A percentile compares a stretch with the other conserved stretches of the same genome.
Evolutionary conservation across 2,797 vertebrate species (phyloP).

Genomic region (Epinephelus coioides): DNA sequence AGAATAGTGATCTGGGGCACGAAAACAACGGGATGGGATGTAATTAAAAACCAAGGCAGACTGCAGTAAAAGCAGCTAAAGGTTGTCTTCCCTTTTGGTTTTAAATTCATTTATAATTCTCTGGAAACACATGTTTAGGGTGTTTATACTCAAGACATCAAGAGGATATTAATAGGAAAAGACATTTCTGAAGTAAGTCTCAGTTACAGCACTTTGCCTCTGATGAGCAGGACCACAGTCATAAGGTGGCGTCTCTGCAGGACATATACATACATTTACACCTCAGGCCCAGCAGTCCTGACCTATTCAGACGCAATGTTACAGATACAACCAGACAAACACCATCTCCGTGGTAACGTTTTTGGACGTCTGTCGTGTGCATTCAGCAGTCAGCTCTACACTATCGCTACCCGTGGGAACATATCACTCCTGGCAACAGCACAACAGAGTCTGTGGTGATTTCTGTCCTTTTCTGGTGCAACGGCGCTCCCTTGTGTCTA

Average conservation of each 20-base stretch:
- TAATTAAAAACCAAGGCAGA: conserved; percentile 35
- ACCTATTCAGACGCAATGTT: conserved; percentile 9
- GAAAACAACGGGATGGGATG: conserved; percentile 23
- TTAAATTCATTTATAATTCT: conserved; percentile 25
- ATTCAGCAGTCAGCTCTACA: conserved; percentile 20
- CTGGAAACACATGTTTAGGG: conserved; percentile 14
- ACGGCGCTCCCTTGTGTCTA: conserved; percentile 58
- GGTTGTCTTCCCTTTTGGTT: conserved; percentile 36
- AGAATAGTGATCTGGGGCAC: conserved; percentile 22
- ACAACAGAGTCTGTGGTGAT: conserved; percentile 1
- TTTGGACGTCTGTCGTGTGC: conserved; percentile 35
- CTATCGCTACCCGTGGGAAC: conserved; percentile 21
- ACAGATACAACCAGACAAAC: conserved; percentile 38
- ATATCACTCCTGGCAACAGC: conserved; percentile 4
- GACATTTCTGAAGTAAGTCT: conserved; percentile 24
- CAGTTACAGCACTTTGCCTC: conserved; percentile 51
- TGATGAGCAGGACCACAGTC: conserved; percentile 34
- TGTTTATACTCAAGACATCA: conserved; percentile 40
- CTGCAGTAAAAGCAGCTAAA: conserved; percentile 39
- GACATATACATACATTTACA: conserved; percentile 46
- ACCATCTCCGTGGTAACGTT: conserved; percentile 16
- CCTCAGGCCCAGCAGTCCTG: conserved; percentile 28
- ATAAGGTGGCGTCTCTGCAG: conserved; percentile 6
- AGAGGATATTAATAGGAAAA: conserved; percentile 23
- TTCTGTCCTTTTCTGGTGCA: conserved; percentile 26